phyloP scores from a whole-genome alignment of 2,888 invertebrate species.

The Acanthoscelides obtectus region DNA sequence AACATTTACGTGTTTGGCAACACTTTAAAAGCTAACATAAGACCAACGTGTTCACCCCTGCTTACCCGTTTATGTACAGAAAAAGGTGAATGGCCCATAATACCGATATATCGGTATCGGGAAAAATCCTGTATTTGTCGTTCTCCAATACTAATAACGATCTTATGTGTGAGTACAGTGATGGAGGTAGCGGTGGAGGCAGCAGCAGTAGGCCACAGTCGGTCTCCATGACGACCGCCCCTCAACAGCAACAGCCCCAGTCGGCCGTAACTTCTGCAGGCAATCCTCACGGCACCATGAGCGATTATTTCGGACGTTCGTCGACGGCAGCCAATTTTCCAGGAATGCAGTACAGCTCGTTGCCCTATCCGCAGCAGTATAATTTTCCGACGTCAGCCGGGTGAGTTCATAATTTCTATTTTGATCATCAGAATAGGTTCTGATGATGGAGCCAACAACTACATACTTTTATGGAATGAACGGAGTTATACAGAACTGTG shows the following conservation, averaged over 20 bases:
- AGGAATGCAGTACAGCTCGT: slow-evolving; percentile 35
- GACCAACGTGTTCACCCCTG: too few relatives aligned
- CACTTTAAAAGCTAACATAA: too few relatives aligned
- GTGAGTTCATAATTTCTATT: slow-evolving; percentile 30
- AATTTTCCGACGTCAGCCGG: slow-evolving; percentile 35
- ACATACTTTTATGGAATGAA: too few relatives aligned
- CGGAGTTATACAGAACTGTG: too few relatives aligned
- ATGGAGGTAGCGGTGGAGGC: slow-evolving; percentile 24
- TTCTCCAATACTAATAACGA: slow-evolving; percentile 2
- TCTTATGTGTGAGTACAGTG: slow-evolving; percentile 4
- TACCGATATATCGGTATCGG: too few relatives aligned
- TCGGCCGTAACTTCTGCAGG: slow-evolving; percentile 32
- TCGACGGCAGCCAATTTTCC: slow-evolving; percentile 30
- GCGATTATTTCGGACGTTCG: slow-evolving; percentile 39
- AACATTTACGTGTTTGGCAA: too few relatives aligned
- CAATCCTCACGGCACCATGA: slow-evolving; percentile 30
- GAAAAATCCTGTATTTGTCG: background rate
- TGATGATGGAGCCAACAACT: too few relatives aligned
- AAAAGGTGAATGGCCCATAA: too few relatives aligned
- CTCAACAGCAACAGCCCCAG: slow-evolving; percentile 21
- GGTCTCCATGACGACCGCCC: slow-evolving; percentile 33
- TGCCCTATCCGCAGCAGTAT: slow-evolving; percentile 39
- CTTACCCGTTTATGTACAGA: too few relatives aligned
- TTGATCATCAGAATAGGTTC: too few relatives aligned
- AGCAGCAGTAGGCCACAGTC: slow-evolving; percentile 34